These are phyloP conservation scores for Tetragonisca angustula DNA, from an alignment of 2,888 invertebrate genomes.

Conservation along the genomic window DNA sequence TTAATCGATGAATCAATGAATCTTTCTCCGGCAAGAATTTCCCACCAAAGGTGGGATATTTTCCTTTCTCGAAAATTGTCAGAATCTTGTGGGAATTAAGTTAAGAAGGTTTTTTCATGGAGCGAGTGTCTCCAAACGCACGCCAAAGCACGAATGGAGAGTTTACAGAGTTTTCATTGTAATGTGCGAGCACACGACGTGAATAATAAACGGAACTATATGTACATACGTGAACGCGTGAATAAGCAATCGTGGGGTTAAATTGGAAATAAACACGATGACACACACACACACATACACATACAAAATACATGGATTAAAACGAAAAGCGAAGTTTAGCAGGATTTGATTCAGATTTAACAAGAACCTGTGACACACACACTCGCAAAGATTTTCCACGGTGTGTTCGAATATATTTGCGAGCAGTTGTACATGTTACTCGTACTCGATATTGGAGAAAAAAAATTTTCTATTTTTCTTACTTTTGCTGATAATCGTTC, in stretches of 20 bases:
- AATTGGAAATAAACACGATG: not conserved
- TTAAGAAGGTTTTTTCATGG: too few relatives aligned
- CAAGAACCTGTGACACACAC: not conserved
- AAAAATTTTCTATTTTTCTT: accelerated
- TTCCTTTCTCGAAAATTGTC: too few relatives aligned
- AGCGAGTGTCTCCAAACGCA: too few relatives aligned
- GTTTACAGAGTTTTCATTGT: slow-evolving; percentile 13
- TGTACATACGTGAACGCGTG: not conserved
- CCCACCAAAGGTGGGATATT: too few relatives aligned
- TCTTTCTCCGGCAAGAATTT: too few relatives aligned
- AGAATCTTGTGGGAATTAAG: too few relatives aligned
- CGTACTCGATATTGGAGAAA: not conserved
- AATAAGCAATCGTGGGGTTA: not conserved
- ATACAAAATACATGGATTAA: not conserved
- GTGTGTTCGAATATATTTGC: too few relatives aligned
- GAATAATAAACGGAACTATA: slow-evolving; percentile 11
- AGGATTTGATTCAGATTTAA: not conserved
- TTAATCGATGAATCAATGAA: too few relatives aligned
- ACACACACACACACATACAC: too few relatives aligned
- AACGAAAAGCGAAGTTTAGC: not conserved
- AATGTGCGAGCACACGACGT: slow-evolving; percentile 11
- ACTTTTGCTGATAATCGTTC: too few relatives aligned
- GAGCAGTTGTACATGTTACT: too few relatives aligned
- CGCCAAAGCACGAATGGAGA: not conserved
- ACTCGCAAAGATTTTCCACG: too few relatives aligned